phyloP scores from a whole-genome alignment of 1,140 invertebrate species.

The Andrena cerasifolii region DNA sequence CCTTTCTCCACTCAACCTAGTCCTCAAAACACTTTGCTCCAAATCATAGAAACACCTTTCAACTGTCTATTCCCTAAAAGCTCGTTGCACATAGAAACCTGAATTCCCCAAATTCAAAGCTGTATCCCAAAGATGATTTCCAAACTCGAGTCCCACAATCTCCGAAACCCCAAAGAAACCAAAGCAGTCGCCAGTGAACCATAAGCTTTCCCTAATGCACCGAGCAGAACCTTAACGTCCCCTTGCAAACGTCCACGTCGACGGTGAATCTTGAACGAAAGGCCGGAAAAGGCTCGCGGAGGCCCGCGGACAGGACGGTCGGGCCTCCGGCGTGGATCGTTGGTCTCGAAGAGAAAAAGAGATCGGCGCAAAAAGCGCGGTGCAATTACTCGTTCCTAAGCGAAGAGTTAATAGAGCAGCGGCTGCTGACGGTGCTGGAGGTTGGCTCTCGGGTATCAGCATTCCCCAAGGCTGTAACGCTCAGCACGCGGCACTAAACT shows the following conservation, averaged over 20 bases:
- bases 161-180: too few species aligned
- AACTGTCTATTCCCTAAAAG: too few species aligned
- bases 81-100: too few species aligned
- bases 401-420: conserved; percentile 36
- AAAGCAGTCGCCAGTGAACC: too few species aligned
- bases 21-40: too few species aligned
- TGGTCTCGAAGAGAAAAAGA: not conserved
- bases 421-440: conserved; percentile 9
- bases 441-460: conserved; percentile 38
- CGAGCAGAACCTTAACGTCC: not conserved
- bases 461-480: conserved; percentile 60
- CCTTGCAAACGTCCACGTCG: not conserved
- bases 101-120: too few species aligned
- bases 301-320: not conserved
- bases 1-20: too few species aligned
- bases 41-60: too few species aligned
- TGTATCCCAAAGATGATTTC: too few species aligned
- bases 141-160: too few species aligned
- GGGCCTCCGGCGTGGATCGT: not conserved
- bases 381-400: conserved; percentile 30
- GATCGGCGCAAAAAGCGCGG: not conserved
- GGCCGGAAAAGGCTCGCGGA: too few species aligned
- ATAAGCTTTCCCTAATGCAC: not conserved
- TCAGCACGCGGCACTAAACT: conserved; percentile 55
- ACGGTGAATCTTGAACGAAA: too few species aligned